Evolutionary conservation across 2,888 invertebrate genomes (phyloP), one percentile per base, ranked within the genome.

Genomic region (Lepidocyrtoides sp.): DNA sequence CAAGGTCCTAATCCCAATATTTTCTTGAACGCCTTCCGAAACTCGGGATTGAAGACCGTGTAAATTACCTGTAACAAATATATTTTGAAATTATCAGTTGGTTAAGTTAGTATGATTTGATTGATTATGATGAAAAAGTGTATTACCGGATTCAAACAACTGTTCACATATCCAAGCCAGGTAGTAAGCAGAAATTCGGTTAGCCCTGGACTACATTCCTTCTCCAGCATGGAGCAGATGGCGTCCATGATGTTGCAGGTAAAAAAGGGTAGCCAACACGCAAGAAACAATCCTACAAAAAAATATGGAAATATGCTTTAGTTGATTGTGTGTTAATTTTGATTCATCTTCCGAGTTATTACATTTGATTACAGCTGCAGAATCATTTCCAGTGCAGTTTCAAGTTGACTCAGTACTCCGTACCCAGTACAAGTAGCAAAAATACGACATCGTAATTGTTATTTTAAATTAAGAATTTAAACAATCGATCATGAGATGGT

Each of bases 251-350:
- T 98, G 95, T 99, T 99, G 96, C 99, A 98, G 0, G 98, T 98
- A 96, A 99, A 99, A 96, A 99, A 99, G 51, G 99, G 99, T 92
- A 99, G 98, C 99, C 99, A 99, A 96, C 99, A 99, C 95, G 99
- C 97, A 60, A 99, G 97, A 95, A 99, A 99, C 1, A 99, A 98
- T 94, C 99, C 99, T 99, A n/a, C 29, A 29, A 29, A 17, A 66
- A 32, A 3, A 7, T 29, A 10, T 17, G 60, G 2, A 26, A 66
- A 66, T 26, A 4, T 26, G 63, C n/a, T n/a, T 26, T 14, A 63
- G 23, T 8, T 23, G 4, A n/a, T 5, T 17, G 41, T 10, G 41
- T 7, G n/a, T n/a, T n/a, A n/a, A n/a, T n/a, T n/a, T n/a, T n/a
- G n/a, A 41, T 41, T 41, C 10, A 7, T 41, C 10, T 41, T 41